These are phyloP conservation scores for Acarapis woodi DNA, from an alignment of 1,140 invertebrate species.

Conservation along the genomic window DNA sequence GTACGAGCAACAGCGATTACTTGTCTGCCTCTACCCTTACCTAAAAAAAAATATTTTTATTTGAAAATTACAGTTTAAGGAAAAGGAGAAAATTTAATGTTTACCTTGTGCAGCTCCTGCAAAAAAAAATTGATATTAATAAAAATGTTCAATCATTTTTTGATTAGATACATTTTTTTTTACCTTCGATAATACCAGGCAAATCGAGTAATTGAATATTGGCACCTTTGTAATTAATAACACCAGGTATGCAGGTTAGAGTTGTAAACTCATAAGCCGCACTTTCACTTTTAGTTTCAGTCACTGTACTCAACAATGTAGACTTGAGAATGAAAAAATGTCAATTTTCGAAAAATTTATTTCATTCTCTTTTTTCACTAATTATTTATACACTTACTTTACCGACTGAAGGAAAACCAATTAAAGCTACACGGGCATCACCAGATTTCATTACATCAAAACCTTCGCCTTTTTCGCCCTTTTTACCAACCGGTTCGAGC, in stretches of 20 bases:
- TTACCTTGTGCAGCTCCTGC: conserved; percentile 49
- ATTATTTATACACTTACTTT: conserved; percentile 26
- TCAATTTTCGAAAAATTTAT: too few species aligned
- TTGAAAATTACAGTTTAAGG: not conserved
- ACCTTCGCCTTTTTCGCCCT: conserved; percentile 89
- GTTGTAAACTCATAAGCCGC: conserved; percentile 98
- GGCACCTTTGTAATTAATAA: conserved; percentile 88
- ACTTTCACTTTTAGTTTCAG: conserved; percentile 75
- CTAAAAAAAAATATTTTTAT: conserved; percentile 6
- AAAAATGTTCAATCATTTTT: too few species aligned
- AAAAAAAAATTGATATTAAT: too few species aligned
- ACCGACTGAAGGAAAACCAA: conserved; percentile 87
- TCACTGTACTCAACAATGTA: conserved; percentile 66
- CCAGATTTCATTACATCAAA: conserved; percentile 99
- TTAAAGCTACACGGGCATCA: conserved; percentile 88
- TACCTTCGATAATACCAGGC: conserved; percentile 80
- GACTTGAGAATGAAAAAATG: conserved; percentile 33
- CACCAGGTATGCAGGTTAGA: conserved; percentile 93
- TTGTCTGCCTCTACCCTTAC: conserved; percentile 15
- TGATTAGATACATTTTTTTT: too few species aligned
- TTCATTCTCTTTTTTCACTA: not conserved
- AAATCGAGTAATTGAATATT: conserved; percentile 94
- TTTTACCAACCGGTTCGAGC: conserved; percentile 63
- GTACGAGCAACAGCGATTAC: conserved; percentile 77
- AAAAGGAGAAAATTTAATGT: conserved; percentile 4